A percentile compares a stretch with the other conserved stretches of the same genome.
Evolutionary conservation across 2,888 invertebrate species (phyloP).

Genomic region (Lycaena phlaeas): DNA sequence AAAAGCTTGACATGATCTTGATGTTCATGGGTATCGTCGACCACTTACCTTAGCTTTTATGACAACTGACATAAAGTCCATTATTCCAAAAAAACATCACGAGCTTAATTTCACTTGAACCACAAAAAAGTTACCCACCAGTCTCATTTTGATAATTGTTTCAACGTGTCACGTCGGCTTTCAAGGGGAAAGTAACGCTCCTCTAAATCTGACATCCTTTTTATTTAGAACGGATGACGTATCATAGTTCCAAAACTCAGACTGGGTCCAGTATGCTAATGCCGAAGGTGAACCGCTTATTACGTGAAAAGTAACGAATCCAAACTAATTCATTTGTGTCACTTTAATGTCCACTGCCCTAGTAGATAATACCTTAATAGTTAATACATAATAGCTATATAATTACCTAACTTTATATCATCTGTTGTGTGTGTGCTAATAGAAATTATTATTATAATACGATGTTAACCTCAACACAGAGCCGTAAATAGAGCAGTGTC

Average conservation of each 20-base stretch:
- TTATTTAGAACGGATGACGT: constrained; percentile 23
- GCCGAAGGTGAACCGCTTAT: neutral
- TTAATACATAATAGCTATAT: neutral
- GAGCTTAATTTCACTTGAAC: neutral
- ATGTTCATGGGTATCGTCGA: too few species aligned
- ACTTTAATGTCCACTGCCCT: neutral
- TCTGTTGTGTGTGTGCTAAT: too few species aligned
- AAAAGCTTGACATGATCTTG: too few species aligned
- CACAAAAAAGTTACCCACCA: constrained; percentile 23
- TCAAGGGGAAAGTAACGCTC: constrained; percentile 16
- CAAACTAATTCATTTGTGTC: neutral
- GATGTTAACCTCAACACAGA: neutral
- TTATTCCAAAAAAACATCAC: neutral
- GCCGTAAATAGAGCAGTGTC: too few species aligned
- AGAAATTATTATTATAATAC: neutral
- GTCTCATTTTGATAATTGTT: constrained; percentile 25
- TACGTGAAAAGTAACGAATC: neutral
- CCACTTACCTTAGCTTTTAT: neutral
- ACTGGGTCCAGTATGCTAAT: constrained; percentile 3
- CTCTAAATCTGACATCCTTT: constrained; percentile 8
- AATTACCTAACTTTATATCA: too few species aligned
- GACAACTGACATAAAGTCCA: neutral
- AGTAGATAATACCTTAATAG: neutral
- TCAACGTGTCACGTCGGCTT: constrained; percentile 19
- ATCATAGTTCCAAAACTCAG: too few species aligned